phyloP scores from a whole-genome alignment of 2,797 vertebrate genomes.

The Sebastes trivittatus region DNA sequence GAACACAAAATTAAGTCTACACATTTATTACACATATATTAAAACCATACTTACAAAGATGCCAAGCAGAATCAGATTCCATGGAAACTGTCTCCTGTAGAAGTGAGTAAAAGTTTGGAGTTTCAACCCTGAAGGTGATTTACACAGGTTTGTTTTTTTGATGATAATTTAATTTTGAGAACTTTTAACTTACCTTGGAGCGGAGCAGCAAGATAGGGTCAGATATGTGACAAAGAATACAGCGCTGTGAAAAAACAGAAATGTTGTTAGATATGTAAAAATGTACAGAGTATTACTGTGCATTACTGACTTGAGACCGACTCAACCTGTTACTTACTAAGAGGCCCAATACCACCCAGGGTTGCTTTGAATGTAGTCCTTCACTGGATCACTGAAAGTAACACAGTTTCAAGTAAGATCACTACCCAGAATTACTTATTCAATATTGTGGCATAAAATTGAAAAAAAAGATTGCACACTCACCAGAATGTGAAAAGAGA shows the following conservation, averaged over 20 bases:
- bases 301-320: background rate
- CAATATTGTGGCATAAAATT: background rate
- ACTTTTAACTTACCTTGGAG: constrained; percentile 83
- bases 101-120: background rate
- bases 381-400: constrained; percentile 86
- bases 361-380: constrained; percentile 89
- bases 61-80: constrained; percentile 92
- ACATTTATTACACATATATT: background rate
- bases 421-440: background rate
- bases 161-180: background rate
- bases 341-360: constrained; percentile 97
- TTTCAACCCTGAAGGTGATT: background rate
- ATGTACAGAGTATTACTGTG: background rate
- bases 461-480: constrained; percentile 51
- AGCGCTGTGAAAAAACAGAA: constrained; percentile 75
- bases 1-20: background rate
- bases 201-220: constrained; percentile 90
- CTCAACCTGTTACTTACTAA: constrained; percentile 86
- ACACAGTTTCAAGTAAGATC: background rate
- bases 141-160: background rate
- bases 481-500: constrained; percentile 95
- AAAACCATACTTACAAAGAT: constrained; percentile 89
- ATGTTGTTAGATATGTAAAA: constrained; percentile 7
- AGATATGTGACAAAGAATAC: constrained; percentile 93
- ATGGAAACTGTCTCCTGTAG: constrained; percentile 91